phyloP scores from a whole-genome alignment of 2,113 vertebrate species.

The Trichechus manatus region DNA sequence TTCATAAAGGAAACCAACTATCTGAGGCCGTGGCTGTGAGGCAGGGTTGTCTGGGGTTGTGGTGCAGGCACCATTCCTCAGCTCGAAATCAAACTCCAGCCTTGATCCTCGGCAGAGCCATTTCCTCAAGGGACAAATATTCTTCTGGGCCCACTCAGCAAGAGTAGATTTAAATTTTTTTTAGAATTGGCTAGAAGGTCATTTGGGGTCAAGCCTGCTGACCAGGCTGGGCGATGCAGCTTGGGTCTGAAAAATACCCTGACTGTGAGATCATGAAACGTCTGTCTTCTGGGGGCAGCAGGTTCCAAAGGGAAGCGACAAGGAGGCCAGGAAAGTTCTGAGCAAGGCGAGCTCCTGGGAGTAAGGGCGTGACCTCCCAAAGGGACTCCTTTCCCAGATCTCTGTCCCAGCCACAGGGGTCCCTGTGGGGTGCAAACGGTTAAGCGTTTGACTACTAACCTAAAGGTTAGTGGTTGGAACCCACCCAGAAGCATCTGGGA shows the following conservation, averaged over 20 bases:
- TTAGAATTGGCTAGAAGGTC: background rate
- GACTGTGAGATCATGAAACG: background rate
- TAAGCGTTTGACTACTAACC: background rate
- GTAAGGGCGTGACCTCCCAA: background rate
- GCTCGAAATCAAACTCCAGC: background rate
- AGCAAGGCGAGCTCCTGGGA: slow-evolving; percentile 31
- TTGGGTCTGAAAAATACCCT: background rate
- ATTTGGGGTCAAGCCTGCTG: background rate
- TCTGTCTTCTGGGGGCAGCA: background rate
- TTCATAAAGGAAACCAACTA: background rate
- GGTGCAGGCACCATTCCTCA: background rate
- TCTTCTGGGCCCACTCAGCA: background rate
- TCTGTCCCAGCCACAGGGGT: background rate
- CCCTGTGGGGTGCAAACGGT: background rate
- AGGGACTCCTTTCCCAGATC: background rate
- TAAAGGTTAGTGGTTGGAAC: background rate
- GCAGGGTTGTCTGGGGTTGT: fast-evolving
- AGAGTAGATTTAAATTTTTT: background rate
- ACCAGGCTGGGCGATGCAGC: background rate
- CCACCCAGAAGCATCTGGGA: background rate
- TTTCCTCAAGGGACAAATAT: background rate
- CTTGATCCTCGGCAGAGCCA: background rate
- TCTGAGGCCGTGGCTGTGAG: background rate
- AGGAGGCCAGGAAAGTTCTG: slow-evolving; percentile 48
- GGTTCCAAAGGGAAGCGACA: background rate